A percentile compares a stretch with the other conserved stretches of the same genome.
These are phyloP conservation scores for Folsomia manolachei DNA, from an alignment of 2,888 invertebrate genomes.

Conservation along the genomic window DNA sequence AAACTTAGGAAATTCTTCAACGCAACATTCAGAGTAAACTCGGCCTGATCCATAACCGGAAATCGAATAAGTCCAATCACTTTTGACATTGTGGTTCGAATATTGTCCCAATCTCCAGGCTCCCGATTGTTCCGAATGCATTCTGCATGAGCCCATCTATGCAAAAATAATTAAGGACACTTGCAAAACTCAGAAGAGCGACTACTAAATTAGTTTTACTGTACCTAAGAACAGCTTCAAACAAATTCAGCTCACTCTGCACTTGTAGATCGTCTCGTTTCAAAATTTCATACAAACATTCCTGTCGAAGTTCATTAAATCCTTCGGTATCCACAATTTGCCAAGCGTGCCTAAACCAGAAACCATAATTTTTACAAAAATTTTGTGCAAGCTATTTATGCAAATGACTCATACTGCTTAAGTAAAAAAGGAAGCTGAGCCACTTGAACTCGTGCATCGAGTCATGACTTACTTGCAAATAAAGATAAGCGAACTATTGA, in stretches of 20 bases:
- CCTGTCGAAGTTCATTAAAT: not conserved
- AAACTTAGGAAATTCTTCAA: not conserved
- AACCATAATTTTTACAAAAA: too few species aligned
- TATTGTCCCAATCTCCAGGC: constrained; percentile 1
- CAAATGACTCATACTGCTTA: not conserved
- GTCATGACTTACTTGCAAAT: not conserved
- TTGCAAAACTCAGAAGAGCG: not conserved
- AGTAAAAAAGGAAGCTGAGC: too few species aligned
- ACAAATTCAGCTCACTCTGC: not conserved
- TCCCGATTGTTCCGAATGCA: not conserved
- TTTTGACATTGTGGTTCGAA: not conserved
- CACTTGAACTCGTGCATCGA: too few species aligned
- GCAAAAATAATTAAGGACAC: too few species aligned
- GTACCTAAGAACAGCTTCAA: not conserved
- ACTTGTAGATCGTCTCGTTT: not conserved
- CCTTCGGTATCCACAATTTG: not conserved
- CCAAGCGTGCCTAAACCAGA: constrained; percentile 1
- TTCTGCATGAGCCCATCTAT: not conserved
- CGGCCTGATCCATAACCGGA: not conserved
- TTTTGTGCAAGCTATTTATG: not conserved
- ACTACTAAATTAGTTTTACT: not conserved
- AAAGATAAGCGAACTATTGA: not conserved
- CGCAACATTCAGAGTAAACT: not conserved
- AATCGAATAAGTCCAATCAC: constrained; percentile 6
- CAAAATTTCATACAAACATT: not conserved